Conservation (phyloP, 2,113 vertebrate species). For the Rhodinocichla rosea region DNA sequence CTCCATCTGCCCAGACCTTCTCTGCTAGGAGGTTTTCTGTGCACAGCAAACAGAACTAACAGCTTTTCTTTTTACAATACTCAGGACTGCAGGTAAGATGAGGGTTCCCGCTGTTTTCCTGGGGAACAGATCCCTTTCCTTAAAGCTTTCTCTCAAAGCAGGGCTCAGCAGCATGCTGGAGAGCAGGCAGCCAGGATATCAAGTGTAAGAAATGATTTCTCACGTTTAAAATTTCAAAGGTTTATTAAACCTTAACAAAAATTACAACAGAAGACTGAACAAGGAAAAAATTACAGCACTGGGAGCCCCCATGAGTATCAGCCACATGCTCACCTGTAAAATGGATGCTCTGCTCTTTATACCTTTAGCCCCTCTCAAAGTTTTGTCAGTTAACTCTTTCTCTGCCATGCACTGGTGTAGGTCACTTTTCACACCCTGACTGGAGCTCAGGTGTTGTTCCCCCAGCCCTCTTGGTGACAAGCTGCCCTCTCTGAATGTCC, state of each 20-base stretch:
- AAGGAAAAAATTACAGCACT: background rate
- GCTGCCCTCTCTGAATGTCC: background rate
- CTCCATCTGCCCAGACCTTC: background rate
- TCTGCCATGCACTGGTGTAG: background rate
- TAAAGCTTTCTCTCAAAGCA: background rate
- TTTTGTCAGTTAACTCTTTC: background rate
- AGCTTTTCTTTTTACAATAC: background rate
- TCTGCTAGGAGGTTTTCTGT: background rate
- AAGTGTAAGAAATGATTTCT: background rate
- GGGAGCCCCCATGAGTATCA: background rate
- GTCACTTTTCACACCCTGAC: background rate
- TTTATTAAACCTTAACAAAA: background rate
- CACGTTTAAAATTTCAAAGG: background rate
- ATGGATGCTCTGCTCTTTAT: background rate
- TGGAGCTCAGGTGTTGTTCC: background rate
- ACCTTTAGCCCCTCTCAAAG: background rate
- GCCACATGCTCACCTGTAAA: background rate
- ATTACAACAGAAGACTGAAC: background rate
- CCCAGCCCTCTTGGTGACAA: background rate
- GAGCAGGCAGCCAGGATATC: accelerated
- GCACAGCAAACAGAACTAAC: background rate
- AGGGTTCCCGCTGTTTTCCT: background rate
- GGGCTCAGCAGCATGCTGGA: background rate
- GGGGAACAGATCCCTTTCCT: background rate
- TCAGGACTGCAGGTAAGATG: background rate